Conservation (phyloP, 2,888 invertebrate species). For the Aleiodes alternator region DNA sequence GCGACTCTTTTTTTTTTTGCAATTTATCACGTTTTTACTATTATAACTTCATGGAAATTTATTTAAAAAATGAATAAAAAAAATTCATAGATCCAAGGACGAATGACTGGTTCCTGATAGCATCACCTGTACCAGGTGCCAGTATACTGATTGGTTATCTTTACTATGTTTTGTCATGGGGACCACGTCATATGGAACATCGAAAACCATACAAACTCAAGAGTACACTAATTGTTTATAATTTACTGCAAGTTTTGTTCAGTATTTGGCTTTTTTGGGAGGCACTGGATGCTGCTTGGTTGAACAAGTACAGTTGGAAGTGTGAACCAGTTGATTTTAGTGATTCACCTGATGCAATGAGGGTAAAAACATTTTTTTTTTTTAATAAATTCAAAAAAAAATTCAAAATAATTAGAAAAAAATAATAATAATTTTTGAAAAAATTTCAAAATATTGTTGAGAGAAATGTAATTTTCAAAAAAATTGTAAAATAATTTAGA, state of each 20-base stretch:
- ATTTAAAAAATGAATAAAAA: no score
- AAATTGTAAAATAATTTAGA: no score
- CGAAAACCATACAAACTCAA: constrained; percentile 89
- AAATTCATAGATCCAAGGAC: constrained; percentile 80
- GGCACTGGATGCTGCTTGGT: constrained; percentile 87
- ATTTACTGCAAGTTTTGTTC: constrained; percentile 90
- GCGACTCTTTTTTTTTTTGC: no score
- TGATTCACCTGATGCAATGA: constrained; percentile 83
- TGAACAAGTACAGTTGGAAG: constrained; percentile 89
- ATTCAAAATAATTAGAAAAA: no score
- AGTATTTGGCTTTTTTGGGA: constrained; percentile 89
- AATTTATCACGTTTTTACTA: no score
- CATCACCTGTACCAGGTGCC: constrained; percentile 82
- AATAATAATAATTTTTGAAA: no score
- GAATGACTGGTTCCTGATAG: constrained; percentile 85
- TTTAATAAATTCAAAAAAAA: neutral
- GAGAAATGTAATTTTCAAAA: no score
- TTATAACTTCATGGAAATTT: no score
- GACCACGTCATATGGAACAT: constrained; percentile 91
- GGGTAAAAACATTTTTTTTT: constrained; percentile 77
- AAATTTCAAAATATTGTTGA: no score
- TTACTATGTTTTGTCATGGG: constrained; percentile 85
- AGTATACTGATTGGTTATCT: constrained; percentile 83
- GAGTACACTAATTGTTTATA: constrained; percentile 88
- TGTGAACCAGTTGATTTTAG: constrained; percentile 95